Evolutionary conservation across 2,113 vertebrate genomes (phyloP).

Genomic region (Hirundichthys speculiger): DNA sequence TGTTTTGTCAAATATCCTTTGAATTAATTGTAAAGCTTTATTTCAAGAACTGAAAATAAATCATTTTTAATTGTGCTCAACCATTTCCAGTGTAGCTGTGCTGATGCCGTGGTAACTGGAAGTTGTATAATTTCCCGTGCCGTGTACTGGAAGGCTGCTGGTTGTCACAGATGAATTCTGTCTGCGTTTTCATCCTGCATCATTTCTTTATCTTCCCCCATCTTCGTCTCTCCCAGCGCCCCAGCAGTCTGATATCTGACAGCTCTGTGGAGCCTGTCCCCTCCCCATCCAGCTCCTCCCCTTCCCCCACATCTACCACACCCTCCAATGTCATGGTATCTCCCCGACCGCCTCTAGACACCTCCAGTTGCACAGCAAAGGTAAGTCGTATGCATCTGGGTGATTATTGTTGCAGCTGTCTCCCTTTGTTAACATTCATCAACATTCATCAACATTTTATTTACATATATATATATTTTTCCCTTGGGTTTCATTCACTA

Average conservation of each 20-base stretch:
- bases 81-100: no score
- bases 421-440: no score
- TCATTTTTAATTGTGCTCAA: no score
- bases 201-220: not conserved
- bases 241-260: constrained; percentile 82
- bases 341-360: constrained; percentile 63
- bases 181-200: constrained; percentile 3
- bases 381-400: constrained; percentile 43
- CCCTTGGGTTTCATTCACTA: no score
- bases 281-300: constrained; percentile 76
- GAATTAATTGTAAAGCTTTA: no score
- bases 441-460: no score
- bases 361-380: constrained; percentile 73
- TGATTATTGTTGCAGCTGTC: no score
- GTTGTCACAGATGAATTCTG: not conserved
- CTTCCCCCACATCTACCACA: constrained; percentile 61
- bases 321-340: constrained; percentile 65
- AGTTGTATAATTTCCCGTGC: no score
- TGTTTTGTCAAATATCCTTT: no score
- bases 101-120: no score
- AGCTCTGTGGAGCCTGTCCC: constrained; percentile 82
- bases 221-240: constrained; percentile 64
- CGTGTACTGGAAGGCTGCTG: not conserved
- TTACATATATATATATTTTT: no score
- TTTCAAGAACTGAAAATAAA: no score